Base-by-base conservation (phyloP, 2,797 vertebrate genomes). In the Orientallactaga sibirica region DNA sequence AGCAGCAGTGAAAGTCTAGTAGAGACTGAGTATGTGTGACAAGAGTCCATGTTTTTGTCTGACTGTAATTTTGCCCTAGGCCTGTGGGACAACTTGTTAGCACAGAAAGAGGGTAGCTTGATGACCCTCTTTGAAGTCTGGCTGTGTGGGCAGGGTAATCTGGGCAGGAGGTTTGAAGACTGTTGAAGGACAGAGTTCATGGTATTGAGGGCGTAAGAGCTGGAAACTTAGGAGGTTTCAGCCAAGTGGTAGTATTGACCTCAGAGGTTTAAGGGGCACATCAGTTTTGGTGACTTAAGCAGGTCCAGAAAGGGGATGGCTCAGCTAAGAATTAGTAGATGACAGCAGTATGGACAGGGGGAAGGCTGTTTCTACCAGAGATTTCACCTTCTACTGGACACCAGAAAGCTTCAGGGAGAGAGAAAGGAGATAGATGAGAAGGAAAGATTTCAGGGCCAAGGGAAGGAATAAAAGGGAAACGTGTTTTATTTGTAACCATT, bases 401-500 rank as follows among this genome's bases (percentile, higher is more conserved):
- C 14, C 7, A 19, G 29, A 16, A 7, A 7, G 16, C 67, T 71
- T 27, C n/a, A 48, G 7, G 41, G 41, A 89, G 37, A 9, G 41
- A 76, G 78, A 62, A 68, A 64, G n/a, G 64, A 83, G 64, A 22
- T 14, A 33, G 86, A n/a, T 16, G 58, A 52, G 87, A 77, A 10
- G 41, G 66, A 75, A 58, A 75, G 27, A 61, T 1, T 33, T 29
- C 33, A 48, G 10, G 33, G 25, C 58, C 82, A 66, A 80, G 55
- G 19, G 19, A 93, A 80, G 22, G 16, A 29, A 18, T 52, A 3
- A 37, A 37, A 52, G 61, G 55, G 70, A 25, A 7, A n/a, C 10
- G 20, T 37, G 29, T 87, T 82, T 82, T 58, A 73, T 91, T 86
- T 92, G 70, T 87, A 66, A 58, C 62, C 20, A 7, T 82, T 75